phyloP scores from a whole-genome alignment of 2,797 vertebrate species.

The Taeniopygia guttata region DNA sequence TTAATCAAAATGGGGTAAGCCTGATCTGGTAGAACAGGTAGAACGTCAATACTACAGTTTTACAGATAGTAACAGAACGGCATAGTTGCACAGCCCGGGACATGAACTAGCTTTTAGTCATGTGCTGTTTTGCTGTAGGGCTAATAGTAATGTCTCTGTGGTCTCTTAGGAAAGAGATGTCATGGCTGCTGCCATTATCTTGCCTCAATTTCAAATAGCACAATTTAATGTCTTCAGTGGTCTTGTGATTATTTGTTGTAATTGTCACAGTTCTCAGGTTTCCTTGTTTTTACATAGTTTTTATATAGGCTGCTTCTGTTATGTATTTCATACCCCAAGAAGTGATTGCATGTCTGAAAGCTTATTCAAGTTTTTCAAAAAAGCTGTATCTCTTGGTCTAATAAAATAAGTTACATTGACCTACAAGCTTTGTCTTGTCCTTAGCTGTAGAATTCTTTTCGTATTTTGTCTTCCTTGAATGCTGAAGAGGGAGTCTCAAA shows the following conservation, averaged over 20 bases:
- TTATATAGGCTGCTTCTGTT: neutral
- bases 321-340: neutral
- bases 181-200: neutral
- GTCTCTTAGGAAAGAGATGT: neutral
- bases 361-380: neutral
- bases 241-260: neutral
- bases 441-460: too few relatives aligned
- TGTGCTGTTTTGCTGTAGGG: neutral
- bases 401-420: too few relatives aligned
- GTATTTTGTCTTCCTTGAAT: too few relatives aligned
- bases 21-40: constrained; percentile 1
- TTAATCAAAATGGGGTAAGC: neutral
- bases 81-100: neutral
- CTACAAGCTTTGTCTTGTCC: too few relatives aligned
- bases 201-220: neutral
- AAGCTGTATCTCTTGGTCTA: too few relatives aligned
- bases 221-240: neutral
- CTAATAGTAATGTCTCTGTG: neutral
- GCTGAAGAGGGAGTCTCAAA: too few relatives aligned
- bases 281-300: neutral
- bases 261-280: neutral
- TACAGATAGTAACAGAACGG: neutral
- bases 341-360: neutral
- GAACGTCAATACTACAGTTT: neutral
- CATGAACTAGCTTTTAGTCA: neutral